Percentiles rank a stretch among this genome's conserved stretches.
phyloP scores from a whole-genome alignment of 30 jellyfish, hydroid and myxozoan genomes.

The Aurelia sp. region DNA sequence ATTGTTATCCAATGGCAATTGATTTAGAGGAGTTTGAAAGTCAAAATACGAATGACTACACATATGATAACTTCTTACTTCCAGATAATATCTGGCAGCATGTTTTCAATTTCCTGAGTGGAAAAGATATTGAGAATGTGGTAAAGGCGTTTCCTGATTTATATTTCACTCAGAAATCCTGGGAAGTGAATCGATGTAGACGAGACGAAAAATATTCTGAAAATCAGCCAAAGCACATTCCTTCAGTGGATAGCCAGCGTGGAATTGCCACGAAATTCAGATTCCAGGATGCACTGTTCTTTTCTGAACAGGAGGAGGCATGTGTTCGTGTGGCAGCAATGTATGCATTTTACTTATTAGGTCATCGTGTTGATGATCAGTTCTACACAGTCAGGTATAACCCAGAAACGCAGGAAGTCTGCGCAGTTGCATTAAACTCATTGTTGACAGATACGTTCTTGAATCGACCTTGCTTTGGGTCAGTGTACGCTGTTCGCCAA shows the following conservation, averaged over 20 bases:
- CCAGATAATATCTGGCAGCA: conserved; percentile 60
- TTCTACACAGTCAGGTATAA: conserved; percentile 1
- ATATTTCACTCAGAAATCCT: not conserved
- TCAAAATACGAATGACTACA: not conserved
- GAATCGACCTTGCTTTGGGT: not conserved
- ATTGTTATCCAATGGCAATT: conserved; percentile 56
- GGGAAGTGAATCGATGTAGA: conserved; percentile 27
- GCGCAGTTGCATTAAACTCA: not conserved
- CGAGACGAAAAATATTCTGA: not conserved
- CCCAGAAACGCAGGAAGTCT: conserved; percentile 1
- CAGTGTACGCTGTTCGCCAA: not conserved
- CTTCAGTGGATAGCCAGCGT: conserved; percentile 20
- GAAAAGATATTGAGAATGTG: conserved; percentile 28
- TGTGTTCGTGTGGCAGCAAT: conserved; percentile 73
- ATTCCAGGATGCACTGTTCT: conserved; percentile 42
- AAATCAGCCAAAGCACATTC: conserved; percentile 16
- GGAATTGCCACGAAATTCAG: conserved; percentile 53
- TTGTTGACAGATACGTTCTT: not conserved
- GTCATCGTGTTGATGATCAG: conserved; percentile 30
- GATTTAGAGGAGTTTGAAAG: not conserved
- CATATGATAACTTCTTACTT: not conserved
- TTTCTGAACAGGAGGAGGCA: conserved; percentile 46
- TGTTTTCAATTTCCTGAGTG: conserved; percentile 35
- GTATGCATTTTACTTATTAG: conserved; percentile 65
- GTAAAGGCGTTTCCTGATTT: conserved; percentile 43